Conservation (phyloP, 2,888 invertebrate genomes). For the Sabatieria punctata region DNA sequence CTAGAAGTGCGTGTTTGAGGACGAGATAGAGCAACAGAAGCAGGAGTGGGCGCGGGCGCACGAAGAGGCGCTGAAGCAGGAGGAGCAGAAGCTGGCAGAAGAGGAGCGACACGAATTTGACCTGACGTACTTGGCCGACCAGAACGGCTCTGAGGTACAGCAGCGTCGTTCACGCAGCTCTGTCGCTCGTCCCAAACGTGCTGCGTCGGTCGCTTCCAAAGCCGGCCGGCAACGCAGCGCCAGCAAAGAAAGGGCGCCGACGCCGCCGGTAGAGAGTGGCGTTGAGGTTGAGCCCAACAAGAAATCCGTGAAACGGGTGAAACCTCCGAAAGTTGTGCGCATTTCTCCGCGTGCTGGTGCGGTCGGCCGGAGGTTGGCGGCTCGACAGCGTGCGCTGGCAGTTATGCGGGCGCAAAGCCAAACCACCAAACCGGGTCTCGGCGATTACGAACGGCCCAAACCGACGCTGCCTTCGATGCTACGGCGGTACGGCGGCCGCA, state of each 20-base stretch:
- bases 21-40: conserved; percentile 17
- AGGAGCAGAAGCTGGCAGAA: conserved; percentile 5
- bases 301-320: no score
- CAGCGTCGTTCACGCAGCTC: not conserved
- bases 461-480: not conserved
- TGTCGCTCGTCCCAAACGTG: not conserved
- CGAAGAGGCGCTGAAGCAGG: conserved; percentile 7
- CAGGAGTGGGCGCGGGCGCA: conserved; percentile 17
- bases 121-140: not conserved
- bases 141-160: conserved; percentile 4
- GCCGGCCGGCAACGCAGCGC: not conserved
- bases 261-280: conserved; percentile 3
- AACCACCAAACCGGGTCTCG: conserved; percentile 9
- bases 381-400: no score
- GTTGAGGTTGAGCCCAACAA: no score
- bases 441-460: conserved; percentile 13
- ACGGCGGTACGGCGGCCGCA: not conserved
- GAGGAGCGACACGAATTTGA: not conserved
- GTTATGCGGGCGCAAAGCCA: not conserved
- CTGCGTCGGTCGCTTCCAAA: not conserved
- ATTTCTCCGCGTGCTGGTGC: not conserved
- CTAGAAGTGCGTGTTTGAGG: conserved; percentile 13
- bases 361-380: no score
- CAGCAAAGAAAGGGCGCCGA: not conserved
- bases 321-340: no score